Conservation (phyloP, 2,888 invertebrate genomes). For the Rhaphigaster nebulosa region DNA sequence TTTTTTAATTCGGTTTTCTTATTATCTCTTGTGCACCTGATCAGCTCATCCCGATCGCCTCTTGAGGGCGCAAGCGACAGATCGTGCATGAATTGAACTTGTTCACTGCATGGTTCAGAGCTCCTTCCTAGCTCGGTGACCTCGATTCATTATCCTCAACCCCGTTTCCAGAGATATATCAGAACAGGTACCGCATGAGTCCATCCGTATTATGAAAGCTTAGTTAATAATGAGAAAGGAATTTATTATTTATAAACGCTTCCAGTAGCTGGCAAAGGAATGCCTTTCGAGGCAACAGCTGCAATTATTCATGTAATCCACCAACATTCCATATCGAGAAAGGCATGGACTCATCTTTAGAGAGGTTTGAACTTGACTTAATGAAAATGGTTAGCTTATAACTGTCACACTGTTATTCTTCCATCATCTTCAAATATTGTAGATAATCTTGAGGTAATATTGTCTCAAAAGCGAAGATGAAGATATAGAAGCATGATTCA, state of each 20-base stretch:
- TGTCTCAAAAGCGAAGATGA: too few species aligned
- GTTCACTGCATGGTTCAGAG: neutral
- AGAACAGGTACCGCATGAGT: neutral
- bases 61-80: neutral
- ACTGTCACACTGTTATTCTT: neutral
- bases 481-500: too few species aligned
- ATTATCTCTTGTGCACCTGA: too few species aligned
- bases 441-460: neutral
- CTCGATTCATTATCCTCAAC: neutral
- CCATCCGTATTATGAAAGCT: neutral
- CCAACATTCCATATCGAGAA: neutral
- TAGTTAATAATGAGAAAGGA: neutral
- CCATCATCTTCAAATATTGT: too few species aligned
- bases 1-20: too few species aligned
- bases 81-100: neutral
- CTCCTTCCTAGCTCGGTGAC: neutral
- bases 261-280: neutral
- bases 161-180: neutral
- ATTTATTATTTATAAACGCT: neutral
- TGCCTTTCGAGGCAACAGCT: neutral
- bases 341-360: neutral
- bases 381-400: neutral
- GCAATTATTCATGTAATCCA: neutral
- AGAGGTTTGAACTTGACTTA: neutral
- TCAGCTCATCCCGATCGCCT: neutral